Base-by-base conservation (phyloP, 2,888 invertebrate genomes). In the Colostygia pectinataria region DNA sequence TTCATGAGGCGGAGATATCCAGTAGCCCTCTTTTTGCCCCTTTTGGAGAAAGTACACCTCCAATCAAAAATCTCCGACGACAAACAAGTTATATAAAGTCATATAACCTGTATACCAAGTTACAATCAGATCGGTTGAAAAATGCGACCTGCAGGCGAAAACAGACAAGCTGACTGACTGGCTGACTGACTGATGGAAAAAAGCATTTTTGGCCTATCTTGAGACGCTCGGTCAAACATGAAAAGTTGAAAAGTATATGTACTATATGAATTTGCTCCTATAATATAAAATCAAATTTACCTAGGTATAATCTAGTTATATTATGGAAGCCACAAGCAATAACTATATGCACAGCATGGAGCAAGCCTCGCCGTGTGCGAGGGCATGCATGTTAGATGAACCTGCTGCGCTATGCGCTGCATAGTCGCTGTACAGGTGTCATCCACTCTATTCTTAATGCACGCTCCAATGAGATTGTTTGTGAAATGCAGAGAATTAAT, bases 371-470 rank as follows among this genome's bases (percentile, higher is more conserved):
- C 61, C 57, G 60, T 67, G 68, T 63, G 75, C 65, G 65, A 57
- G 68, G 58, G 65, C 72, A 80, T 85, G 78, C 80, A 85, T 80
- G 72, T 82, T 81, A 73, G 70, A 83, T 83, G 82, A 83, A 73
- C 61, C 53, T 51, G 57, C 59, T 51, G 57, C 60, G 55, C 54
- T 59, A 39, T 33, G 42, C 39, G 33, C 59, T 57, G 58, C 56
- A 33, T 38, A 41, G 48, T 50, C 68, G 69, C 68, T 71, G 64
- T 67, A 72, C 78, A 81, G 79, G 77, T 83, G 79, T 71, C 71
- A 65, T 66, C 59, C 57, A 56, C 65, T 69, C 72, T 73, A 79
- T 78, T 78, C 75, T 77, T 77, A 76, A 81, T 80, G 74, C 71
- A 75, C 53, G 55, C 13, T 31, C 48, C 43, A 28, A 50, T 4